Evolutionary conservation across 2,797 vertebrate genomes (phyloP).

Genomic region (Alectoris magna): DNA sequence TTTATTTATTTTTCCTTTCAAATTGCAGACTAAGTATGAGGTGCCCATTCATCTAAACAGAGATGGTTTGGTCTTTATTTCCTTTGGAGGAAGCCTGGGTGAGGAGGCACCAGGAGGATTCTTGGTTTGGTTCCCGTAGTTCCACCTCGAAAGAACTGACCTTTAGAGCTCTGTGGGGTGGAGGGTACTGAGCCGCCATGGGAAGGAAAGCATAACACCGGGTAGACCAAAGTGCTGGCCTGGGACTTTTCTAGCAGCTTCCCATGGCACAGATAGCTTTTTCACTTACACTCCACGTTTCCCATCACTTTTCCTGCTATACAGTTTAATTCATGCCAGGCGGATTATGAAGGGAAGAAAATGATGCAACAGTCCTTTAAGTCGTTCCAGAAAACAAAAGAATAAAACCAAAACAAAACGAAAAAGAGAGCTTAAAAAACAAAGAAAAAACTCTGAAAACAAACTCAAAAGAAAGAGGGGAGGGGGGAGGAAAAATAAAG

Average conservation of each 20-base stretch:
- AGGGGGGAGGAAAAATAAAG: slow-evolving; percentile 55
- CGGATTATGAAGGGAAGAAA: slow-evolving; percentile 79
- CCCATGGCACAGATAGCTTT: slow-evolving; percentile 44
- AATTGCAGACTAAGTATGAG: neutral
- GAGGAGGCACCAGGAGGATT: slow-evolving; percentile 21
- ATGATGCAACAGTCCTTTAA: slow-evolving; percentile 76
- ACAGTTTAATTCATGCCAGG: slow-evolving; percentile 91
- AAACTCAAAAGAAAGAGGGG: slow-evolving; percentile 48
- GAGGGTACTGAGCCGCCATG: slow-evolving; percentile 49
- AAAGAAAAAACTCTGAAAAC: slow-evolving; percentile 53
- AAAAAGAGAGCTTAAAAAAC: slow-evolving; percentile 8
- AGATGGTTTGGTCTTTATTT: neutral
- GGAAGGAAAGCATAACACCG: slow-evolving; percentile 47
- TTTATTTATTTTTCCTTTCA: neutral
- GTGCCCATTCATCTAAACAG: neutral
- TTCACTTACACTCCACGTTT: slow-evolving; percentile 48
- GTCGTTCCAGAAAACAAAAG: slow-evolving; percentile 72
- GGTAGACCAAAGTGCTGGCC: slow-evolving; percentile 44
- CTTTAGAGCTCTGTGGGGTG: slow-evolving; percentile 40
- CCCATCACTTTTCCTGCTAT: slow-evolving; percentile 85
- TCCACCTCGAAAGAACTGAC: slow-evolving; percentile 63
- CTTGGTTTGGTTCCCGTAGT: slow-evolving; percentile 19
- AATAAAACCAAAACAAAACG: neutral
- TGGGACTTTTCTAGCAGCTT: slow-evolving; percentile 33
- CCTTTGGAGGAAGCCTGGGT: neutral